phyloP scores from a whole-genome alignment of 2,888 invertebrate species.

The Eutolmus rufibarbis region DNA sequence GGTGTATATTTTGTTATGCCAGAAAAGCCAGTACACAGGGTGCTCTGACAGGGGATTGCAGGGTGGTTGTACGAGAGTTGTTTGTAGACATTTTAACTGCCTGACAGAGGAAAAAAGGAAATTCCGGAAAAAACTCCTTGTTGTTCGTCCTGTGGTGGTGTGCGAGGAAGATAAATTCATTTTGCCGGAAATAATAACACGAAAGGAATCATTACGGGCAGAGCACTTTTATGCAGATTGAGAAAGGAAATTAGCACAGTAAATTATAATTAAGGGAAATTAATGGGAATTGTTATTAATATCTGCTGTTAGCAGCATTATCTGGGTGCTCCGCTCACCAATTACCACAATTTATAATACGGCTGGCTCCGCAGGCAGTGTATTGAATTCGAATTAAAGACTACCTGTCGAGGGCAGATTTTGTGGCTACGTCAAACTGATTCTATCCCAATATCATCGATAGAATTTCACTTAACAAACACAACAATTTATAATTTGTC shows the following conservation, averaged over 20 bases:
- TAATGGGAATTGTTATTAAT: slow-evolving; percentile 46
- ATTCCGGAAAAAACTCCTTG: slow-evolving; percentile 11
- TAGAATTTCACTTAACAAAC: background rate
- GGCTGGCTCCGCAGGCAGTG: background rate
- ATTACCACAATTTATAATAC: slow-evolving; percentile 13
- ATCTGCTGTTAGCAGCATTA: slow-evolving; percentile 39
- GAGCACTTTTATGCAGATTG: slow-evolving; percentile 39
- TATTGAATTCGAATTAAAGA: background rate
- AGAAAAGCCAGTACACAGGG: background rate
- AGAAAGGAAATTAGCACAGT: slow-evolving; percentile 43
- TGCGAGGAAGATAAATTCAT: slow-evolving; percentile 44
- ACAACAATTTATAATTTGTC: background rate
- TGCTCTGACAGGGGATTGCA: background rate
- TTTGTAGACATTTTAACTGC: slow-evolving; percentile 31
- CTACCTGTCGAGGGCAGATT: background rate
- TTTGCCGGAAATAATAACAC: slow-evolving; percentile 45
- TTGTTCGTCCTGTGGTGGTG: background rate
- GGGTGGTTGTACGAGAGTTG: background rate
- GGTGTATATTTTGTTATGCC: background rate
- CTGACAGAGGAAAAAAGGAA: slow-evolving; percentile 11
- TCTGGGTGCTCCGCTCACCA: slow-evolving; percentile 28
- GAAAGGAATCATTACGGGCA: slow-evolving; percentile 44
- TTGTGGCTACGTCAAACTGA: background rate
- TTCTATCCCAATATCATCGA: background rate
- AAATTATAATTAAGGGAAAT: slow-evolving; percentile 47